Evolutionary conservation across 2,888 invertebrate genomes (phyloP), one percentile per base, ranked within the genome.

Genomic region (Noctua janthina): DNA sequence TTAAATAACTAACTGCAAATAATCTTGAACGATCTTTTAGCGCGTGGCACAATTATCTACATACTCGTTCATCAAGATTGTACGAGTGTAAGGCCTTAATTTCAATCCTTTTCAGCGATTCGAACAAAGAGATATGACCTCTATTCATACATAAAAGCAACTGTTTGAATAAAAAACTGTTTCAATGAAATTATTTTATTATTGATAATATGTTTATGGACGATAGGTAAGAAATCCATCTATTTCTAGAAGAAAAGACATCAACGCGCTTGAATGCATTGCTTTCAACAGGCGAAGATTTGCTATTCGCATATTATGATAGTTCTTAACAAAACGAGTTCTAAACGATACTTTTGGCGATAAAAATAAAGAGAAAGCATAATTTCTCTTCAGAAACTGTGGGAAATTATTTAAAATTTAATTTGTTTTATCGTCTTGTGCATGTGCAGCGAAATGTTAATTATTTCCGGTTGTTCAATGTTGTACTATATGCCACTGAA

Each of bases 201-300:
- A 81, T 62, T 69, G 29, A 82, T 62, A 15, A 82, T 54, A 15
- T 46, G 46, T 46, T 74, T 66, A 59, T 62, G 49, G 49, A 56
- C 56, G 2, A 10, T 46, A 68, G 10, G 51, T 69, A 11, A 69
- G 43, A 80, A 72, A 64, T 69, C 35, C 7, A 17, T 11, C 10
- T 29, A n/a, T 67, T 66, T 67, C 20, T 67, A 73, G 66, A 75
- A 6, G 43, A 87, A 86, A 86, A 86, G 87, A 86, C 85, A 86
- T 87, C 87, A 86, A 87, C 85, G 84, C 84, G 73, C 35, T 35
- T 54, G 11, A 70, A 66, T 17, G 43, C 51, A 68, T 2, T 68
- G 43, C 46, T 54, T 20, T 56, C 64, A 64, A 75, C 54, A 64
- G 69, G 13, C 8, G 29, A 68, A 69, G 11, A 49, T 75, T 17